Evolutionary conservation across 2,888 invertebrate genomes (phyloP).

Genomic region (Eumerus sabulonum): DNA sequence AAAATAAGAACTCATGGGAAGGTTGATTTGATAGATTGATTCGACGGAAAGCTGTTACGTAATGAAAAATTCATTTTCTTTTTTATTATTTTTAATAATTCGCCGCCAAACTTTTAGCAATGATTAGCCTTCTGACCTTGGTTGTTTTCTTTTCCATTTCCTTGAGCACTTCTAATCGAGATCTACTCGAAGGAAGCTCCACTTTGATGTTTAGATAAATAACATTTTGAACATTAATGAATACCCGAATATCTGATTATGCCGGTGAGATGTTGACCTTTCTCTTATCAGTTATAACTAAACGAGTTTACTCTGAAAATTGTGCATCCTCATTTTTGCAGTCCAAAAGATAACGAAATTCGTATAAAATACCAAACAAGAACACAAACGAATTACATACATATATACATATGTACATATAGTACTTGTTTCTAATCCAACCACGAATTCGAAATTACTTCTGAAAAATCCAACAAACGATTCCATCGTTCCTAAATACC

Average conservation of each 20-base stretch:
- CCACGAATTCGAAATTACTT: background rate
- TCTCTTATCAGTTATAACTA: no score
- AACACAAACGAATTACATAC: slow-evolving; percentile 17
- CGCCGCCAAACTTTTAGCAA: slow-evolving; percentile 7
- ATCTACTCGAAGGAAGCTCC: slow-evolving; percentile 31
- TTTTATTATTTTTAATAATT: slow-evolving; percentile 10
- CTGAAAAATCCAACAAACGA: no score
- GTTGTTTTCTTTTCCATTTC: slow-evolving; percentile 12
- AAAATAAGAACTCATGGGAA: slow-evolving; percentile 9
- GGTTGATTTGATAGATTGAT: background rate
- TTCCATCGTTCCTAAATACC: no score
- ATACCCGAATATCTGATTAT: no score
- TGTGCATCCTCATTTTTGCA: no score
- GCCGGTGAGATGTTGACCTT: no score
- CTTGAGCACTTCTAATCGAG: slow-evolving; percentile 37
- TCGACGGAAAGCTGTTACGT: slow-evolving; percentile 18
- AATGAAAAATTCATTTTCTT: slow-evolving; percentile 54
- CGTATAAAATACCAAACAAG: background rate
- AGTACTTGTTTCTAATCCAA: slow-evolving; percentile 1
- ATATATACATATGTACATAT: no score
- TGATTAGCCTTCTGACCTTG: background rate
- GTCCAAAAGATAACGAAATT: slow-evolving; percentile 3
- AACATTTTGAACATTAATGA: background rate
- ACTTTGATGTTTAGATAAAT: slow-evolving; percentile 46
- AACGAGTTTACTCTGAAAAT: no score